Base-by-base conservation (phyloP, 2,888 invertebrate species). In the Drosophila atroscutellata region DNA sequence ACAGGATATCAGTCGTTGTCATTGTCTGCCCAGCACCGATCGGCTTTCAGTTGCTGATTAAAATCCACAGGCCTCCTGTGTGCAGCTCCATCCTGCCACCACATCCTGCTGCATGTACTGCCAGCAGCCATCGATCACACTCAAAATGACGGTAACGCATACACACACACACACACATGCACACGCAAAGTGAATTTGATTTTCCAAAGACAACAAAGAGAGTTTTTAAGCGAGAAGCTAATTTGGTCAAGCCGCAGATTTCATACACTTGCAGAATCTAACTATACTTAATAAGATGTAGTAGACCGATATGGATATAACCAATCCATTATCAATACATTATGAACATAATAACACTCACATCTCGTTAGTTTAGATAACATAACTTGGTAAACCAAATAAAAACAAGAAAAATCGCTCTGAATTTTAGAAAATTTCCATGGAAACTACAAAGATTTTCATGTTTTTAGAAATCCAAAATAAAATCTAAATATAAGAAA, bases 41-140 rank as follows among this genome's bases (percentile, higher is more conserved):
- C 84, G 74, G 72, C 66, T 71, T 82, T 64, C 76, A 69, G 66
- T 45, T 72, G 81, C 90, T 83, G 90, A 90, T 90, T 86, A 83
- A 90, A 86, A 76, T 77, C 75, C 65, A 79, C 60, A 76, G 70
- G 59, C 71, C 55, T 52, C 34, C 34, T 24, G 52, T 54, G 34
- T 24, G 24, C 34, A 15, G 20, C n/a, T 13, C 7, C 32, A 24
- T 30, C 7, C 51, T 32, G 51, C 32, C 32, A n/a, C 15, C 34
- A 18, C 24, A 34, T 34, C 52, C 52, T 36, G 34, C 57, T 30
- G 37, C 56, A 55, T 63, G 71, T 69, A 63, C 66, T 69, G 73
- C 69, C 69, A 64, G 70, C 89, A 75, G 37, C 73, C 90, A 90
- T 90, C 86, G 86, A 90, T 86, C 90, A 88, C 77, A 69, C 83